Conservation (phyloP, 2,113 vertebrate genomes). For the Neotoma lepida region DNA sequence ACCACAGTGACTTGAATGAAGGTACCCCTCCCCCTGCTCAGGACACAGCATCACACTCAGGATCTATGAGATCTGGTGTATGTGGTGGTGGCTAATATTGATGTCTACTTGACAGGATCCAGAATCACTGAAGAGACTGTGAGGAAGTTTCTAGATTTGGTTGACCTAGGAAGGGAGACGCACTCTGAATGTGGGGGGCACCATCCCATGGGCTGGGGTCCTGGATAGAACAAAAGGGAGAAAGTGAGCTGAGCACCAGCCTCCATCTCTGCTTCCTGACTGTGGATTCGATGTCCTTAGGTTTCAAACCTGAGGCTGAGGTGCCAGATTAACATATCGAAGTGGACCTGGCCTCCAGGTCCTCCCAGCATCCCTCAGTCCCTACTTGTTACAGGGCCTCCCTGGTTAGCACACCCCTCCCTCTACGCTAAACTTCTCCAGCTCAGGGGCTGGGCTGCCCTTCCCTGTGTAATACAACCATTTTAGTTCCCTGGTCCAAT, state of each 20-base stretch:
- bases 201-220: neutral
- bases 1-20: neutral
- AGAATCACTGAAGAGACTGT: neutral
- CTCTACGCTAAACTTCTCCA: neutral
- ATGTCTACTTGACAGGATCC: neutral
- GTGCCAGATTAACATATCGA: neutral
- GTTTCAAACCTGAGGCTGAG: neutral
- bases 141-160: neutral
- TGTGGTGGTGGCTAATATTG: neutral
- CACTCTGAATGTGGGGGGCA: neutral
- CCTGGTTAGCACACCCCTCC: neutral
- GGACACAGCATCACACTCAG: fast-evolving
- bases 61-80: fast-evolving
- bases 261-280: neutral
- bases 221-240: neutral
- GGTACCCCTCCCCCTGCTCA: fast-evolving
- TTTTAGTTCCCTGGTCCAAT: too few species aligned
- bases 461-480: too few species aligned
- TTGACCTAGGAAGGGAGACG: neutral
- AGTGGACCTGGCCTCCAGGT: neutral
- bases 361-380: neutral
- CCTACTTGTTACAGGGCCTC: neutral
- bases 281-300: neutral
- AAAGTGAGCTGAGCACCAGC: neutral
- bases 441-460: neutral